These are phyloP conservation scores for Platichthys flesus DNA, from an alignment of 2,113 vertebrate species.

Conservation along the genomic window DNA sequence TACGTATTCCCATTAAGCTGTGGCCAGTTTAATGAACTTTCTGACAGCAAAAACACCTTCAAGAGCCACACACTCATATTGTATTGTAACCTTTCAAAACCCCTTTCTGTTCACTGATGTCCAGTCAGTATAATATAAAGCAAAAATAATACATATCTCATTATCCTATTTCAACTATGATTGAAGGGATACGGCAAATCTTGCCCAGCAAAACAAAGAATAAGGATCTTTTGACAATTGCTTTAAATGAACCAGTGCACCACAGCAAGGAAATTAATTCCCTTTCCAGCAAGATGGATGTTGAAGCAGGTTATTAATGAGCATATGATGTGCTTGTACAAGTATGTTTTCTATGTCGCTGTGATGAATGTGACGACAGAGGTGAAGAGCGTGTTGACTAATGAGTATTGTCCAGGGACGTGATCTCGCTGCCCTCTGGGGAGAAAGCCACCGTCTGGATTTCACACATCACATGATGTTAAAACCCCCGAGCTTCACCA, in stretches of 20 bases:
- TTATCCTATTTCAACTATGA: constrained; percentile 56
- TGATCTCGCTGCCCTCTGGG: constrained; percentile 82
- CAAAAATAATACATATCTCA: constrained; percentile 51
- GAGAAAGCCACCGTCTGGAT: constrained; percentile 59
- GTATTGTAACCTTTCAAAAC: constrained; percentile 34
- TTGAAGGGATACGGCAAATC: constrained; percentile 45
- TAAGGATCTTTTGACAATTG: constrained; percentile 56
- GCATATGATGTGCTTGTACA: constrained; percentile 88
- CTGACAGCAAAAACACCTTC: constrained; percentile 20
- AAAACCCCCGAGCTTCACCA: constrained; percentile 51
- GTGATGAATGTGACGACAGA: constrained; percentile 92
- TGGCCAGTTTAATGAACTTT: constrained; percentile 54
- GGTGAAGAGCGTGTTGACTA: constrained; percentile 87
- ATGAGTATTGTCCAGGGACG: constrained; percentile 82
- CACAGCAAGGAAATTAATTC: constrained; percentile 72
- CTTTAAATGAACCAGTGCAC: constrained; percentile 76
- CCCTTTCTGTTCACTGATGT: constrained; percentile 12
- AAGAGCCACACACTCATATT: constrained; percentile 38
- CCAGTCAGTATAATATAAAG: constrained; percentile 41
- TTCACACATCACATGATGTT: constrained; percentile 73
- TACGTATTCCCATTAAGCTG: constrained; percentile 64
- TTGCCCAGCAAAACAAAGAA: constrained; percentile 62
- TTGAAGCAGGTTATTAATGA: constrained; percentile 91
- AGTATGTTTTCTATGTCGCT: constrained; percentile 88
- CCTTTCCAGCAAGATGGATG: constrained; percentile 85